Base-by-base conservation (phyloP, 2,797 vertebrate species). In the Stomatorhinus walkeri region DNA sequence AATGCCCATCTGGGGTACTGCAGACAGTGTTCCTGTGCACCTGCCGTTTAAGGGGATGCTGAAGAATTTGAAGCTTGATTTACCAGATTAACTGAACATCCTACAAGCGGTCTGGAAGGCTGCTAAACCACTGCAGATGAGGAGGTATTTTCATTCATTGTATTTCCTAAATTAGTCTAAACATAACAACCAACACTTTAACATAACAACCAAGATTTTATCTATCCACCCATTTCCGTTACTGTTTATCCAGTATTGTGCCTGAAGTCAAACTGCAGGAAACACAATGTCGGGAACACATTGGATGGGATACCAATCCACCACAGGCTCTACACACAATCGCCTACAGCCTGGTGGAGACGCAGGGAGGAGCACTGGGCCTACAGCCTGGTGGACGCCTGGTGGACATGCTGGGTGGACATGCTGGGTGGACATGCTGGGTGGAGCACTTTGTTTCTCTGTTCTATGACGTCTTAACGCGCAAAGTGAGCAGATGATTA, bases 21-120 rank as follows among this genome's bases (percentile, higher is more conserved):
- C 88, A 3, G 93, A 93, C 10, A 79, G 89, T 0, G 72, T 96
- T 32, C 95, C 96, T 0, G 0, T 92, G 9, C 96, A 94, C 90
- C 93, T 96, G 90, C 93, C 89, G n/a, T 94, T 92, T 16, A 94
- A 95, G 49, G 95, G 94, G 24, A 61, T 85, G 24, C 89, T 96
- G 84, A 93, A 90, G 91, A 96, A 96, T 88, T 94, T 94, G 90
- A 93, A 92, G 84, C 89, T 96, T 36, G 93, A 89, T 48, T 95
- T 94, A 91, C 92, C 91, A 88, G 95, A 96, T 4, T 92, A 94
- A 83, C 88, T 95, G 59, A 87, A 89, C 64, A 84, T 94, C 87
- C 89, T 96, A 24, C 95, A 93, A 88, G 95, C 96, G 22, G 89
- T 94, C 72, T 96, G 95, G 96, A 95, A 93, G 89, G 94, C 95